phyloP scores from a whole-genome alignment of 1,140 invertebrate species.

The Atta colombica region DNA sequence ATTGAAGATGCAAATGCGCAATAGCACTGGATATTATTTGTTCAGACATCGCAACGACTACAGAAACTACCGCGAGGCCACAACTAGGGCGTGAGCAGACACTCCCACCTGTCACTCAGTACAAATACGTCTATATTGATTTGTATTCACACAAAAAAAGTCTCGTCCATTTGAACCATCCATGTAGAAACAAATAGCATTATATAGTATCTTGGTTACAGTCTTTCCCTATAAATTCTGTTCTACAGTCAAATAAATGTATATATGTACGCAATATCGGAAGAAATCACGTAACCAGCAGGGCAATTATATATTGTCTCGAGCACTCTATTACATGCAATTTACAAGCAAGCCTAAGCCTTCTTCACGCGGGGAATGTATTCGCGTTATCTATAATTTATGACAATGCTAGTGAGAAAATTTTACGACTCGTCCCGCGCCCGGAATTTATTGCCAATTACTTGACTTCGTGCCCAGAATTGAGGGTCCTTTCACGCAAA shows the following conservation, averaged over 20 bases:
- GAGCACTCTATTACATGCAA: conserved; percentile 64
- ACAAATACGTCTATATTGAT: too few relatives aligned
- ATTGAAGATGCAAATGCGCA: too few relatives aligned
- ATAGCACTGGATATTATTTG: too few relatives aligned
- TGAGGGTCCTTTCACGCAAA: conserved; percentile 47
- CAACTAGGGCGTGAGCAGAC: too few relatives aligned
- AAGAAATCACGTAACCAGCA: background rate
- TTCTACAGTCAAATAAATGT: too few relatives aligned
- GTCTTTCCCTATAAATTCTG: too few relatives aligned
- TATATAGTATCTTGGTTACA: background rate
- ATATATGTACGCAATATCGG: background rate
- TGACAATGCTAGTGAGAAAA: conserved; percentile 74
- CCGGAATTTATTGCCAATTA: conserved; percentile 76
- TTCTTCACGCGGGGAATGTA: background rate
- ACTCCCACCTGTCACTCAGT: too few relatives aligned
- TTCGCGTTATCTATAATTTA: conserved; percentile 76
- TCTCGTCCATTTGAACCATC: too few relatives aligned
- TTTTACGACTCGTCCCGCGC: conserved; percentile 73
- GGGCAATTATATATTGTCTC: conserved; percentile 3
- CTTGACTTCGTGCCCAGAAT: conserved; percentile 77
- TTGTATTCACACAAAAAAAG: too few relatives aligned
- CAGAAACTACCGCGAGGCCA: too few relatives aligned
- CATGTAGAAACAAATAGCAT: background rate
- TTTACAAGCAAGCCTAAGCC: conserved; percentile 66
- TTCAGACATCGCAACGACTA: too few relatives aligned